Evolutionary conservation across 2,797 vertebrate genomes (phyloP).

Genomic region (Poeciliopsis presidionis): DNA sequence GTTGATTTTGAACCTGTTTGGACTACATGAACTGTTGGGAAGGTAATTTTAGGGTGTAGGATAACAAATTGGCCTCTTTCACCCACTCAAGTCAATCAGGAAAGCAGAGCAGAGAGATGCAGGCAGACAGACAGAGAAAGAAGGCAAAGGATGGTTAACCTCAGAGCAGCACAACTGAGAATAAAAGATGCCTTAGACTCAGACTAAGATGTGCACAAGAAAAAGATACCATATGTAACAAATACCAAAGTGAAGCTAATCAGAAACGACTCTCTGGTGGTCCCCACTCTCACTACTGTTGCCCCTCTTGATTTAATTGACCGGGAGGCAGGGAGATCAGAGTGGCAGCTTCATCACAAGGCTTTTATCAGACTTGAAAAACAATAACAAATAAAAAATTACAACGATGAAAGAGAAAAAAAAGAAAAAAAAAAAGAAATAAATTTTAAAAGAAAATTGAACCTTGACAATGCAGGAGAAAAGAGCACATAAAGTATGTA

Average conservation of each 20-base stretch:
- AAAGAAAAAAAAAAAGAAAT: not conserved
- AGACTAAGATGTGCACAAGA: constrained; percentile 9
- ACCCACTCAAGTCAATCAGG: constrained; percentile 74
- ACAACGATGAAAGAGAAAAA: constrained; percentile 54
- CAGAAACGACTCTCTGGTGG: constrained; percentile 53
- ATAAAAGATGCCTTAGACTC: constrained; percentile 12
- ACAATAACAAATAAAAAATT: constrained; percentile 67
- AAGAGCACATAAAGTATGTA: constrained; percentile 33
- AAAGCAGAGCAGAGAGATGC: constrained; percentile 36
- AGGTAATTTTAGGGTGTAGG: constrained; percentile 73
- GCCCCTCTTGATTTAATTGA: constrained; percentile 60
- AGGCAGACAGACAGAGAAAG: constrained; percentile 1
- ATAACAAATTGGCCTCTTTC: constrained; percentile 73
- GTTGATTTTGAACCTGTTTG: constrained; percentile 57
- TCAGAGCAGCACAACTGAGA: constrained; percentile 14
- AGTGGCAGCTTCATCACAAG: constrained; percentile 53
- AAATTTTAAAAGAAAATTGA: constrained; percentile 18
- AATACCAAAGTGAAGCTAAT: constrained; percentile 15
- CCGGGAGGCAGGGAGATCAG: constrained; percentile 72
- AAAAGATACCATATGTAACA: not conserved
- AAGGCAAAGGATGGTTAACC: not conserved
- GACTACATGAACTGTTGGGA: constrained; percentile 37
- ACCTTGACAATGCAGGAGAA: constrained; percentile 16
- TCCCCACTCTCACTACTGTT: constrained; percentile 52
- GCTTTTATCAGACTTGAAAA: constrained; percentile 61